These are phyloP conservation scores for Rhadinocentrus ornatus DNA, from an alignment of 2,797 vertebrate species.

Conservation along the genomic window DNA sequence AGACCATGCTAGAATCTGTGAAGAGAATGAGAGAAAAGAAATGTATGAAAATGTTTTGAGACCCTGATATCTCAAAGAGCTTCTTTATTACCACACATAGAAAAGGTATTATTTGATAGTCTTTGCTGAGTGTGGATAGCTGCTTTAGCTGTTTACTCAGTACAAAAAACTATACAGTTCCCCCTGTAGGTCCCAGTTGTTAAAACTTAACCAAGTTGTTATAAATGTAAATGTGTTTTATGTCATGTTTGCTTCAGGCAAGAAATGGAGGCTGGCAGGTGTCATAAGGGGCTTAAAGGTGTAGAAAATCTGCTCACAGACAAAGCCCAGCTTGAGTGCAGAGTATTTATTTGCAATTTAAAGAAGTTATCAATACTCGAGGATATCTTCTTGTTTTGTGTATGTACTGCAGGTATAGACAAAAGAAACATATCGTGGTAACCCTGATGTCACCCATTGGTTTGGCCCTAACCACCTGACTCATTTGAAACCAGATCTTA, in stretches of 20 bases:
- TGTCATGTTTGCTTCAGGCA: constrained; percentile 16
- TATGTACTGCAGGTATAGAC: background rate
- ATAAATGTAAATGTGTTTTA: background rate
- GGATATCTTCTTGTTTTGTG: background rate
- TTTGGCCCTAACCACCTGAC: background rate
- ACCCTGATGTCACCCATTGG: background rate
- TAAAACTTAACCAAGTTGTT: constrained; percentile 16
- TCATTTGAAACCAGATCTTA: background rate
- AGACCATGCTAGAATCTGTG: constrained; percentile 2
- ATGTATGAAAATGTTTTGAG: constrained; percentile 11
- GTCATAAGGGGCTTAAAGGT: constrained; percentile 30
- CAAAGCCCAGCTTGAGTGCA: constrained; percentile 5
- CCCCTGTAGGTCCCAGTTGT: background rate
- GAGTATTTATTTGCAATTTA: constrained; percentile 13
- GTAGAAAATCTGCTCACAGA: constrained; percentile 23
- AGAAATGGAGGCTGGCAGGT: constrained; percentile 27
- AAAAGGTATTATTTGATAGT: constrained; percentile 19
- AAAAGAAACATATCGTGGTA: background rate
- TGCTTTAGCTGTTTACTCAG: constrained; percentile 2
- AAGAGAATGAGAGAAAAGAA: constrained; percentile 9
- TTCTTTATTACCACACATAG: constrained; percentile 15
- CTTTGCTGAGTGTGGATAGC: constrained; percentile 3
- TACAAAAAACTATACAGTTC: constrained; percentile 6
- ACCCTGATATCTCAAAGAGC: background rate
- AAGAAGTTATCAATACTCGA: background rate